Percentiles rank a stretch among this genome's conserved stretches.
These are phyloP conservation scores for Forbesichthys papilliferus DNA, from an alignment of 2,113 vertebrate genomes.

Conservation along the genomic window DNA sequence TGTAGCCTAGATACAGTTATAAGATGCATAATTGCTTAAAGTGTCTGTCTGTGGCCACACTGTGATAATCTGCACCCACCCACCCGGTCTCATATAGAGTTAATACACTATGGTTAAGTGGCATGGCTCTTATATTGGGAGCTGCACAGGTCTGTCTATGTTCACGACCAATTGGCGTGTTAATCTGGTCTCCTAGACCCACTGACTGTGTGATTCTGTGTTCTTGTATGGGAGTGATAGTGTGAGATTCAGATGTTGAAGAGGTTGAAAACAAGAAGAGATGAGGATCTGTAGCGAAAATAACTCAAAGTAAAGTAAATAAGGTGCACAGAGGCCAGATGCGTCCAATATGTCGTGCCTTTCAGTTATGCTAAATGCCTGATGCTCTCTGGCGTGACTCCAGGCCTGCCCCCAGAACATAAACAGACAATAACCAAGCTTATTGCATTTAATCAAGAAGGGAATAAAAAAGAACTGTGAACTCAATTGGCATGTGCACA, in stretches of 20 bases:
- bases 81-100: no score
- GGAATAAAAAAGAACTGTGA: neutral
- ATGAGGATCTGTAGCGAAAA: slow-evolving; percentile 45
- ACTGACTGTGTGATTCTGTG: no score
- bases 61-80: neutral
- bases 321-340: slow-evolving; percentile 62
- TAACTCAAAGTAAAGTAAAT: slow-evolving; percentile 62
- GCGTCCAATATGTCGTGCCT: slow-evolving; percentile 58
- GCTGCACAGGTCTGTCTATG: neutral
- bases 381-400: slow-evolving; percentile 1
- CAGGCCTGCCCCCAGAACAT: neutral
- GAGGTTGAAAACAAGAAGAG: slow-evolving; percentile 40
- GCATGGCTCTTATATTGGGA: neutral
- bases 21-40: neutral
- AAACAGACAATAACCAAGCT: neutral
- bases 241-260: slow-evolving; percentile 35
- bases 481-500: neutral
- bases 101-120: no score
- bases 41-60: neutral
- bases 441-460: neutral
- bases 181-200: no score
- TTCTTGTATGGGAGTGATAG: slow-evolving; percentile 27
- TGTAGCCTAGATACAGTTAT: slow-evolving; percentile 39
- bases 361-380: slow-evolving; percentile 12
- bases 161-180: slow-evolving; percentile 37